Evolutionary conservation across 2,888 invertebrate genomes (phyloP), one percentile per base, ranked within the genome.

Genomic region (Vandiemenella viatica): DNA sequence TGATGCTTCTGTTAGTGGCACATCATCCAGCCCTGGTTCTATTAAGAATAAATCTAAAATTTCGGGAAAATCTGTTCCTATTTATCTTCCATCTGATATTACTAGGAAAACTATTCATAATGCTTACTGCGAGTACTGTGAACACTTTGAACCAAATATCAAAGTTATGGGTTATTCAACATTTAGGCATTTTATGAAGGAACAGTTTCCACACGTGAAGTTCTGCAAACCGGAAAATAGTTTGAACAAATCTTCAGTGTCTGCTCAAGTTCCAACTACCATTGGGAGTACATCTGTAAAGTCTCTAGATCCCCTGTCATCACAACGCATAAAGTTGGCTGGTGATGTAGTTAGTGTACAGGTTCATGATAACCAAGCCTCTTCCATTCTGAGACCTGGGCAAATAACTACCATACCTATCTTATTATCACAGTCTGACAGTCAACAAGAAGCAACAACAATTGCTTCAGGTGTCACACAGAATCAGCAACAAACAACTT

Each of bases 161-260:
- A 84, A 83, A 64, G 67, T 81, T 15, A 83, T 85, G 83, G 83
- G 84, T 0, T 85, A 83, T 59, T 82, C 83, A 1, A 83, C 83
- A 8, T 85, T 85, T 67, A 70, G 83, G 53, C 79, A 83, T 58
- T 85, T 84, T 61, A 80, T 85, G 79, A 83, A 83, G 61, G 82
- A 83, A 58, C 84, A 84, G 61, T 85, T 84, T 63, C 83, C 84
- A 1, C 79, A 83, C 58, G 79, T 83, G 4, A 81, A 79, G 61
- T 83, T 83, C 60, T 70, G 70, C 42, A 74, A 73, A 59, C 60
- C 71, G 15, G 80, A 79, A 53, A 37, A 46, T 38, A 50, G 46
- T 38, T 32, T 37, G 38, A 55, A 38, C 51, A 56, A 51, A 53
- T 48, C 40, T 17, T 37, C 8, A 47, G 45, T n/a, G 37, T 49